These are phyloP conservation scores for Protomyctophum bolini DNA, from an alignment of 2,113 vertebrate genomes.

Conservation along the genomic window DNA sequence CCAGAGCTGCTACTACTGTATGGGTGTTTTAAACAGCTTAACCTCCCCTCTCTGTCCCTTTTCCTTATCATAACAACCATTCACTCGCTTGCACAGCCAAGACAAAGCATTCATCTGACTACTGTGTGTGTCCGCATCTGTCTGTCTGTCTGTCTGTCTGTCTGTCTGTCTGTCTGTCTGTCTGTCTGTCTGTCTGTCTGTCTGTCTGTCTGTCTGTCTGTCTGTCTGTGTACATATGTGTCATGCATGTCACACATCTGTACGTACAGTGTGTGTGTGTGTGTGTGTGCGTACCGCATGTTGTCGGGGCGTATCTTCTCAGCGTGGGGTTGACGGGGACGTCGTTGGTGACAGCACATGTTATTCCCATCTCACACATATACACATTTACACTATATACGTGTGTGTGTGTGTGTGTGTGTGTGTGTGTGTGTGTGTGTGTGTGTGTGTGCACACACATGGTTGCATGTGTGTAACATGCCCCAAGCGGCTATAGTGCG, in stretches of 20 bases:
- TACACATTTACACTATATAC: no score
- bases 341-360: no score
- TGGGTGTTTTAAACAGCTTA: neutral
- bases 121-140: neutral
- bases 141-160: neutral
- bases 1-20: neutral
- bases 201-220: neutral
- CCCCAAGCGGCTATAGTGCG: neutral
- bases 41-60: conserved; percentile 6
- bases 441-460: neutral
- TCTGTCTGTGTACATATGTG: neutral
- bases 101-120: conserved; percentile 1
- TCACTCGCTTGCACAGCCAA: conserved; percentile 15
- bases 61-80: conserved; percentile 11
- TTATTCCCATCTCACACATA: no score
- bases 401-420: neutral
- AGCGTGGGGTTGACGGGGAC: no score
- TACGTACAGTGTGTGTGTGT: conserved; percentile 7
- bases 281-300: conserved; percentile 2
- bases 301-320: no score
- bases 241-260: neutral
- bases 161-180: no score
- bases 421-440: neutral
- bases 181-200: neutral
- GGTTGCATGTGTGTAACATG: conserved; percentile 10